Conservation (phyloP, 2,797 vertebrate species). For the Luscinia luscinia region DNA sequence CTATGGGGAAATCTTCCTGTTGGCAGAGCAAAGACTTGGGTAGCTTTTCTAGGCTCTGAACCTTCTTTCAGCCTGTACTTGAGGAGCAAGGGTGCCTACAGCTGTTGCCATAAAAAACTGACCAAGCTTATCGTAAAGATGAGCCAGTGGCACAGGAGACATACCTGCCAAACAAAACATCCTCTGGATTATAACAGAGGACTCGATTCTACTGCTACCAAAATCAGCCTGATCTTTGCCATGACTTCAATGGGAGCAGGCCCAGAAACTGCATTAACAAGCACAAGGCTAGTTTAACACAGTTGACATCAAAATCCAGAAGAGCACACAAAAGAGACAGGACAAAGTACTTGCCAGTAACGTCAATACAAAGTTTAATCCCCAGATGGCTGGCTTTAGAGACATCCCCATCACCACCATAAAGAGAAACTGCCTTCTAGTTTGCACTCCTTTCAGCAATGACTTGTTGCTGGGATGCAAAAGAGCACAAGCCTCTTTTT, state of each 20-base stretch:
- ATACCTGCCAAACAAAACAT: not conserved
- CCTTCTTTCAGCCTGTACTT: not conserved
- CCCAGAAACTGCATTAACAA: slow-evolving; percentile 63
- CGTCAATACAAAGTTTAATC: slow-evolving; percentile 67
- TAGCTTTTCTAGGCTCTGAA: not conserved
- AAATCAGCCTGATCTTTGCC: slow-evolving; percentile 63
- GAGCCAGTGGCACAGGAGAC: not conserved
- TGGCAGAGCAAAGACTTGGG: not conserved
- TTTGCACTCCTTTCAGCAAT: slow-evolving; percentile 43
- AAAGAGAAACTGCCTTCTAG: slow-evolving; percentile 54
- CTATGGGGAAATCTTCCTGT: not conserved
- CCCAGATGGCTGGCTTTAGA: slow-evolving; percentile 66
- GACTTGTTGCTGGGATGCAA: slow-evolving; percentile 49
- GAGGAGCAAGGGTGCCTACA: not conserved
- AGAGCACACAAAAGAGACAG: slow-evolving; percentile 62
- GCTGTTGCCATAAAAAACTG: not conserved
- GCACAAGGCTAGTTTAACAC: slow-evolving; percentile 57
- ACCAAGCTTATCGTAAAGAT: not conserved
- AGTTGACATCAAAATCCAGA: slow-evolving; percentile 67
- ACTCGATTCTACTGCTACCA: slow-evolving; percentile 1
- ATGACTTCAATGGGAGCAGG: slow-evolving; percentile 51
- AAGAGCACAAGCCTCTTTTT: slow-evolving; percentile 45
- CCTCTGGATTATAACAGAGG: not conserved
- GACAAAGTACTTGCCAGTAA: slow-evolving; percentile 65
- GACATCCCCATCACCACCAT: slow-evolving; percentile 51